A percentile compares a stretch with the other conserved stretches of the same genome.
These are phyloP conservation scores for Tenrec ecaudatus DNA, from an alignment of 2,113 vertebrate species.

Conservation along the genomic window DNA sequence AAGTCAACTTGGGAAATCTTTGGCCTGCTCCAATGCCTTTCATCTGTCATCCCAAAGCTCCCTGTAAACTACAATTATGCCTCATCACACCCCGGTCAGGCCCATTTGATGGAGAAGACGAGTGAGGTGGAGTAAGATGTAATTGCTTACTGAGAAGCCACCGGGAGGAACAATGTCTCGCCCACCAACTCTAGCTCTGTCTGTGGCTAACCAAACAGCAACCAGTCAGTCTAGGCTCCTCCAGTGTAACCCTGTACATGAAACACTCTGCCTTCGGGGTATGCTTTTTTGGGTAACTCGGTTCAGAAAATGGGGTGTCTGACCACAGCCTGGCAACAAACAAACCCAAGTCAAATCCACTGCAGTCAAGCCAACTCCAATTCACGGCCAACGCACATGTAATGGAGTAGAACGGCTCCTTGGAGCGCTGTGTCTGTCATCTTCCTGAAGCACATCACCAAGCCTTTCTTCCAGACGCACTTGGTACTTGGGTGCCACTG, in stretches of 20 bases:
- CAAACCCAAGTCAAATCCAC: not conserved
- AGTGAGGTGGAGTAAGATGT: constrained; percentile 48
- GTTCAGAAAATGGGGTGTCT: not conserved
- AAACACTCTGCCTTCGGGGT: not conserved
- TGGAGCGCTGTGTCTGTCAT: not conserved
- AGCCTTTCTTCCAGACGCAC: not conserved
- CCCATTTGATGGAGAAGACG: constrained; percentile 68
- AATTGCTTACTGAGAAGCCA: not conserved
- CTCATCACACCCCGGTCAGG: constrained; percentile 14
- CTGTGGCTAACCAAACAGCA: not conserved
- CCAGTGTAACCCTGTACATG: not conserved
- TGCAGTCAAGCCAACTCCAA: not conserved
- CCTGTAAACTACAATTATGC: constrained; percentile 74
- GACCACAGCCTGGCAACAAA: not conserved
- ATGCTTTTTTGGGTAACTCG: too few species aligned
- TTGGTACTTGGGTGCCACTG: not conserved
- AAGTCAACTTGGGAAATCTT: constrained; percentile 44
- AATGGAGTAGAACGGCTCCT: not conserved
- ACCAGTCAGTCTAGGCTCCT: not conserved
- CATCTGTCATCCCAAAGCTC: constrained; percentile 21
- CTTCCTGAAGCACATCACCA: not conserved
- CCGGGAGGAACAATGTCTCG: not conserved
- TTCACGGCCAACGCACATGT: not conserved
- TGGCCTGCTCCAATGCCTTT: constrained; percentile 55
- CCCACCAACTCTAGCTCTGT: not conserved